A percentile compares a stretch with the other conserved stretches of the same genome.
phyloP scores from a whole-genome alignment of 2,888 invertebrate genomes.

The Scotopteryx bipunctaria region DNA sequence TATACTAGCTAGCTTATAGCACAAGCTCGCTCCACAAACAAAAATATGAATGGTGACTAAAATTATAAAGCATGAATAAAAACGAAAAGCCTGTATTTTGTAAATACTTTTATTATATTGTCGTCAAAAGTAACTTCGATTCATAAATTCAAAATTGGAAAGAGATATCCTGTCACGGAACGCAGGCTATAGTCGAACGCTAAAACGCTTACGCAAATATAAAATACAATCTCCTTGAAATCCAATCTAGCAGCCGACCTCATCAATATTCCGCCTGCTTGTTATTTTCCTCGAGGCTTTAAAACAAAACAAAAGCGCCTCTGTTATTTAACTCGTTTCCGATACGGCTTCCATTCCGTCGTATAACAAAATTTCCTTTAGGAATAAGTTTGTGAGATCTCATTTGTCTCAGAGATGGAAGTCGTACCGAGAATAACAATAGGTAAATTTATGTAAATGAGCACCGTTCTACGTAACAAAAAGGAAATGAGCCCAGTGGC shows the following conservation, averaged over 20 bases:
- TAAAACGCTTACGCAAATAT: constrained; percentile 53
- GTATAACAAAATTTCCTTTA: constrained; percentile 74
- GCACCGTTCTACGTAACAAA: constrained; percentile 72
- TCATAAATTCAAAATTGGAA: neutral
- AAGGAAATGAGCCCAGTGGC: constrained; percentile 72
- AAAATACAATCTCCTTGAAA: constrained; percentile 52
- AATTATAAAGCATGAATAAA: neutral
- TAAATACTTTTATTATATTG: too few species aligned
- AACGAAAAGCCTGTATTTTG: too few species aligned
- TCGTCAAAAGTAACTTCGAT: too few species aligned
- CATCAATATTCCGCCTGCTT: constrained; percentile 74
- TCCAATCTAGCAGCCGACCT: constrained; percentile 54
- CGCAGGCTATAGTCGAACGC: constrained; percentile 44
- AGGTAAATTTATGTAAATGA: constrained; percentile 82
- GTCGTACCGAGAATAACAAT: constrained; percentile 72
- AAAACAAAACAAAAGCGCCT: constrained; percentile 72
- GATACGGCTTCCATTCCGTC: constrained; percentile 64
- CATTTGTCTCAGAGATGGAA: constrained; percentile 62
- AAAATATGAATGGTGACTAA: too few species aligned
- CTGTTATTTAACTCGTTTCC: constrained; percentile 81
- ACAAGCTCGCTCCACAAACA: too few species aligned
- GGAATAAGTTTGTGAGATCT: constrained; percentile 59
- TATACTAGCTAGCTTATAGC: too few species aligned
- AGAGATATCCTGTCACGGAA: constrained; percentile 38
- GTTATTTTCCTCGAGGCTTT: constrained; percentile 69